phyloP scores from a whole-genome alignment of 2,888 invertebrate genomes.

The Penaeus monodon region DNA sequence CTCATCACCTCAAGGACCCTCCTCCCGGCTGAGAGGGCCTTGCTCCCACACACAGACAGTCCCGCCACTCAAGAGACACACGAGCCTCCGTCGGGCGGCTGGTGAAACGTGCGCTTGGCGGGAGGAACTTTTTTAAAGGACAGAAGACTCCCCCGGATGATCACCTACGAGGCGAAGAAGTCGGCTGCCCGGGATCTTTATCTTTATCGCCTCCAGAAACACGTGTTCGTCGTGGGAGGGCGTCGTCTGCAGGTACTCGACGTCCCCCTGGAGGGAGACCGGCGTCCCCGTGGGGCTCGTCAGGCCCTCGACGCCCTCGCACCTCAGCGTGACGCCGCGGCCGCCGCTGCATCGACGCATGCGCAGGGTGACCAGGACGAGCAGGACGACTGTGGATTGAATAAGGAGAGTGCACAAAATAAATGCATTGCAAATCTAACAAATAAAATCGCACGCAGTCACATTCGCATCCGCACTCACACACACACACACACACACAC shows the following conservation, averaged over 20 bases:
- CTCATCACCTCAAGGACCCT: too few species aligned
- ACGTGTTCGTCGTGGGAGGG: background rate
- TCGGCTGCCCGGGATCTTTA: background rate
- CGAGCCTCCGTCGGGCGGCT: too few species aligned
- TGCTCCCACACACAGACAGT: too few species aligned
- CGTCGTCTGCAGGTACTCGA: constrained; percentile 17
- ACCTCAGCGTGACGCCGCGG: constrained; percentile 6
- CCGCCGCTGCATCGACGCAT: constrained; percentile 26
- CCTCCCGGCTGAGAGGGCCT: too few species aligned
- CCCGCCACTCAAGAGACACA: too few species aligned
- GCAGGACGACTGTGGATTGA: constrained; percentile 12
- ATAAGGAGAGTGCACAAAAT: background rate
- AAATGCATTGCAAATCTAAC: too few species aligned
- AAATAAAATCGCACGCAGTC: too few species aligned
- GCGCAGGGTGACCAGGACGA: constrained; percentile 35
- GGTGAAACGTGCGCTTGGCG: too few species aligned
- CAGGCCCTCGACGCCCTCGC: background rate
- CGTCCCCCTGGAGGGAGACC: constrained; percentile 25
- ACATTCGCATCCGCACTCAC: too few species aligned
- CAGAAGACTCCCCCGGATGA: background rate
- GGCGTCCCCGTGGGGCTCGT: constrained; percentile 15
- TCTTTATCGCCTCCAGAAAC: background rate
- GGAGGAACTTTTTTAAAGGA: background rate
- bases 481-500: too few species aligned
- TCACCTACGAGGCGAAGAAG: background rate